Conservation (phyloP, 1,140 invertebrate species). For the Drosophila neocordata region DNA sequence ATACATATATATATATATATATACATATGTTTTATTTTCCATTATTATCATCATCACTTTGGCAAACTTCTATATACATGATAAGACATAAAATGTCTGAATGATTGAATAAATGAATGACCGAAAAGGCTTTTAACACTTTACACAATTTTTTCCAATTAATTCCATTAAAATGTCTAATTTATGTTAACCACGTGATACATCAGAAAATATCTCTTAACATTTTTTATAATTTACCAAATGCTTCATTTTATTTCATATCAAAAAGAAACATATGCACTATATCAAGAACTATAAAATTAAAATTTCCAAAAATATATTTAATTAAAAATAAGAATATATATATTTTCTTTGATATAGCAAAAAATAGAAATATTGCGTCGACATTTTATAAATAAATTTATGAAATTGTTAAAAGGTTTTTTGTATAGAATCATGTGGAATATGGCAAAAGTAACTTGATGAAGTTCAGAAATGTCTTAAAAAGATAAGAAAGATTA, state of each 20-base stretch:
- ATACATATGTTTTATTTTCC: neutral
- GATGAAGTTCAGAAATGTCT: too few species aligned
- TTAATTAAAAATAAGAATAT: neutral
- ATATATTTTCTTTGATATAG: neutral
- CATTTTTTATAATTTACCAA: neutral
- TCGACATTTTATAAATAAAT: too few species aligned
- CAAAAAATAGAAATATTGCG: neutral
- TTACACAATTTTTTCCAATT: conserved; percentile 26
- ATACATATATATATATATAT: neutral
- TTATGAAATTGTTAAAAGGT: too few species aligned
- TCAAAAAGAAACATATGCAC: neutral
- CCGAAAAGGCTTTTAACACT: conserved; percentile 10
- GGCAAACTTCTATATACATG: neutral
- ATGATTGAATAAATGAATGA: neutral
- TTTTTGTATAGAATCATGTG: too few species aligned
- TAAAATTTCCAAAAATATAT: neutral
- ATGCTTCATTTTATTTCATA: conserved; percentile 2
- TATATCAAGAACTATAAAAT: neutral
- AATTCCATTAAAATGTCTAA: conserved; percentile 29
- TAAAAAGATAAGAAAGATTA: too few species aligned
- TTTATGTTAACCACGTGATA: conserved; percentile 45
- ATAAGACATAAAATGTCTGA: neutral
- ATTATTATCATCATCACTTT: conserved; percentile 5
- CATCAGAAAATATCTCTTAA: neutral
- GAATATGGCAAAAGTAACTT: too few species aligned